Base-by-base conservation (phyloP, 2,113 vertebrate species). In the Thalassarche chlororhynchos region DNA sequence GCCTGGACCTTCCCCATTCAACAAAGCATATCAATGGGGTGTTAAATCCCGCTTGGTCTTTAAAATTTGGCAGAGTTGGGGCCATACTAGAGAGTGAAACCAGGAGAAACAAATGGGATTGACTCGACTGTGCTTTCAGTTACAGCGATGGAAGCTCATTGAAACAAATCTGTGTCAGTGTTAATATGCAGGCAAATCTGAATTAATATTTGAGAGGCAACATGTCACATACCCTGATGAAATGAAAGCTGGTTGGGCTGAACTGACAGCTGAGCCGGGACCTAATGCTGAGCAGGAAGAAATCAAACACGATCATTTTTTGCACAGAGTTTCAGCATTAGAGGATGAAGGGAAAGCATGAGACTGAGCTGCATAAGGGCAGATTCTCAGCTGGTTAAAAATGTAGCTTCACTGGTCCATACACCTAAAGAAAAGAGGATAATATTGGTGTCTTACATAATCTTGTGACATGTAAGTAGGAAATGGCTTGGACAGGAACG, bases 201-300 rank as follows among this genome's bases (percentile, higher is more conserved):
- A 84, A 57, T 93, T 95, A 92, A 87, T 97, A 89, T 95, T 76
- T 87, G 89, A 92, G 70, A 89, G 57, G 89, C 72, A 94, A 46
- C 75, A 76, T 87, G 40, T 87, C 89, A 79, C 25, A 57, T 69
- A 49, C 20, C 3, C 25, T 81, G 81, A 90, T 91, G 86, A 95
- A 92, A 93, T 79, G 70, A 91, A 91, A 82, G 69, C 44, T 79
- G 38, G 24, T 52, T 93, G 28, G 19, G 89, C 58, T 92, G 86
- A 93, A 54, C 69, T 92, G 89, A 82, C 84, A 96, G 77, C 91
- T 92, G 65, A 94, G 68, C 72, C 5, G 2, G 58, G 80, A 84
- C 72, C 21, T 84, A 49, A 76, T 61, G 58, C 75, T 85, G 75
- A 94, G 55, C 52, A 84, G 68, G 64, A 84, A 77, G 70, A 96